Base-by-base conservation (phyloP, 2,797 vertebrate species). In the Chaunax sp. region DNA sequence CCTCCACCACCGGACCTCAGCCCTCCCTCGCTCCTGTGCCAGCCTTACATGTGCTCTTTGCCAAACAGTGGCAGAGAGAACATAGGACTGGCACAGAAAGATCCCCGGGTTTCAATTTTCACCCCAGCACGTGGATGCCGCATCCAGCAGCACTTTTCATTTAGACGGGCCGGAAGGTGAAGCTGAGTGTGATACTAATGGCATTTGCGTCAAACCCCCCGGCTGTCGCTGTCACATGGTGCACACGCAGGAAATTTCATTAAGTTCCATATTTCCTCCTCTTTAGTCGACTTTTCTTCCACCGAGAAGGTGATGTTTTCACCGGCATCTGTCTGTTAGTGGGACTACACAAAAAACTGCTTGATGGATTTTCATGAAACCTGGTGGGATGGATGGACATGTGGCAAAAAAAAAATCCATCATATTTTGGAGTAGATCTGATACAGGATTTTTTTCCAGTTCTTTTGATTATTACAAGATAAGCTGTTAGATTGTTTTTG, bases 71-170 rank as follows among this genome's bases (percentile, higher is more conserved):
- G 15, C 14, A 16, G 38, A 15, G 14, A 40, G 53, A 70, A 69
- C 73, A 68, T 77, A 55, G 14, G 38, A 40, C 38, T 40, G 38
- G 38, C 69, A 64, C 43, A 50, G 28, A 70, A 82, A 64, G 70
- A 53, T 69, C 60, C 43, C 10, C 10, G 18, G 33, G 52, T 80
- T 75, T 84, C 73, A 88, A 92, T 91, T 92, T 92, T 87, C 91
- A 84, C 90, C 90, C 75, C 88, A 89, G 90, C 88, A 4, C 89
- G 87, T 53, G 33, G 60, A 84, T 57, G 64, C 57, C n/a, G 28
- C 74, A 70, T 70, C 85, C 26, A 12, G 63, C 45, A 35, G 65
- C 77, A 75, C 64, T 87, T 89, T 91, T 84, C 87, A 86, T 84
- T 88, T 85, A 84, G 55, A 73, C 56, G 43, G 71, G 73, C 46